Evolutionary conservation across 2,113 vertebrate genomes (phyloP).

Genomic region (Notiomystis cincta): DNA sequence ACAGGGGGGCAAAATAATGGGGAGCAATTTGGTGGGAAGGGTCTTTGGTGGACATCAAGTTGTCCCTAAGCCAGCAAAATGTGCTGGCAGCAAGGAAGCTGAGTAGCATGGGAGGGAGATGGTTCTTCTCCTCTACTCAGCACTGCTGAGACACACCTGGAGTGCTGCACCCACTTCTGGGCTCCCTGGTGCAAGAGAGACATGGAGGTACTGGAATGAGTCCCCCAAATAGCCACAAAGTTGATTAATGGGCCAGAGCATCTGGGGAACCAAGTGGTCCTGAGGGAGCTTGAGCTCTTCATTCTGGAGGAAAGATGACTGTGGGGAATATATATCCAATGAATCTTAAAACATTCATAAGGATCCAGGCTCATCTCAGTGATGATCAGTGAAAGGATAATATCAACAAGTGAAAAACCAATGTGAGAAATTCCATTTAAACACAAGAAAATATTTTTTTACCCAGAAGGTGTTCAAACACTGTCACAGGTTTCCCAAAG

Average conservation of each 20-base stretch:
- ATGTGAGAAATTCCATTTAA: background rate
- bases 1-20: fast-evolving
- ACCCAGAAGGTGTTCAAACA: background rate
- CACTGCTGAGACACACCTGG: background rate
- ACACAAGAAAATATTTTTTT: background rate
- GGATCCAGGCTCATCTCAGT: background rate
- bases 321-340: background rate
- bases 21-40: background rate
- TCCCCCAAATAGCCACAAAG: background rate
- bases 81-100: background rate
- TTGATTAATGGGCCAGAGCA: background rate
- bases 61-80: background rate
- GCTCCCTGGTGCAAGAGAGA: background rate
- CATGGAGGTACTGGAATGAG: background rate
- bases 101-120: background rate
- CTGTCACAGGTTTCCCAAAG: background rate
- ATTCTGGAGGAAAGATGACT: background rate
- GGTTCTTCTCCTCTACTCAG: background rate
- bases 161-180: background rate
- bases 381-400: background rate
- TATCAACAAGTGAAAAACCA: background rate
- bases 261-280: background rate
- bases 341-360: background rate
- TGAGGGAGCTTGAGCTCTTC: background rate
- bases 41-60: background rate